These are phyloP conservation scores for Ochropleura plecta DNA, from an alignment of 2,888 invertebrate species.

Conservation along the genomic window DNA sequence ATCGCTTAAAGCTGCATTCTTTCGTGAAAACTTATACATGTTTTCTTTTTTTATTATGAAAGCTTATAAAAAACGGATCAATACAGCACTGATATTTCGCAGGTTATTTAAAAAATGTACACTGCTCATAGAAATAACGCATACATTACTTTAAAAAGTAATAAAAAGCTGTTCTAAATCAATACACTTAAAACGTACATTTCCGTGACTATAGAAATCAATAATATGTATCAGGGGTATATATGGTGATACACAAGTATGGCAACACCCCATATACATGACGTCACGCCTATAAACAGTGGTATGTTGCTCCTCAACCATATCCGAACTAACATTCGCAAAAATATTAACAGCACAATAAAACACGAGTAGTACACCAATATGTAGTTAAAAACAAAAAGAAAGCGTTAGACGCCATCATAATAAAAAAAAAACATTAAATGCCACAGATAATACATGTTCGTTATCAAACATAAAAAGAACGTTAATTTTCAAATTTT, in stretches of 20 bases:
- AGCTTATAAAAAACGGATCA: background rate
- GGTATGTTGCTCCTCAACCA: constrained; percentile 93
- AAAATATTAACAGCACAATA: constrained; percentile 77
- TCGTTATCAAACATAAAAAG: constrained; percentile 73
- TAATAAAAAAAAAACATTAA: constrained; percentile 71
- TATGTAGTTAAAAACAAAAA: constrained; percentile 66
- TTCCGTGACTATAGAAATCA: constrained; percentile 65
- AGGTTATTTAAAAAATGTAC: background rate
- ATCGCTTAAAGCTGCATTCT: background rate
- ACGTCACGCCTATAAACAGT: constrained; percentile 96
- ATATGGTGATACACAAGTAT: constrained; percentile 87
- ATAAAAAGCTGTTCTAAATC: constrained; percentile 17
- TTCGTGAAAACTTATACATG: background rate
- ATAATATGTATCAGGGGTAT: constrained; percentile 76
- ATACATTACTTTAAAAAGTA: constrained; percentile 1
- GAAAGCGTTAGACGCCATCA: constrained; percentile 78
- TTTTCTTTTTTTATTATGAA: background rate
- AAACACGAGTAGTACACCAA: constrained; percentile 66
- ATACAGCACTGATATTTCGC: background rate
- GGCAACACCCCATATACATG: constrained; percentile 96
- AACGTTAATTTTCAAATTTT: constrained; percentile 70
- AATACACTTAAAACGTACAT: constrained; percentile 7
- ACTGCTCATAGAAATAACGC: background rate
- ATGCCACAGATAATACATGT: constrained; percentile 86
- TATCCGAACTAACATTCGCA: constrained; percentile 87